Evolutionary conservation across 2,797 vertebrate genomes (phyloP), one percentile per base, ranked within the genome.

Genomic region (Coranthus polyacanthus): DNA sequence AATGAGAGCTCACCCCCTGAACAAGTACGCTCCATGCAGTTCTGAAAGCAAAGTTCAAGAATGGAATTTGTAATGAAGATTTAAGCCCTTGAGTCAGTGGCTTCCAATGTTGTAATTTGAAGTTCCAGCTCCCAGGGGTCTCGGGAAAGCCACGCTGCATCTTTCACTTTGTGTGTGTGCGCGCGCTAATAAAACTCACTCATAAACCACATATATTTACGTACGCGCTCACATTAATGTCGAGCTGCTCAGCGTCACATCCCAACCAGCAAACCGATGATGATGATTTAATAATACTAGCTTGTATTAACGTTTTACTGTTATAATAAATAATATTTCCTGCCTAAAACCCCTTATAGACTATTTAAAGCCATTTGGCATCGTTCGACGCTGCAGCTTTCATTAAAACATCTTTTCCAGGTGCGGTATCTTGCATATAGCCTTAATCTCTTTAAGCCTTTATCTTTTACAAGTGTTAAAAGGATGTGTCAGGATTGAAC

Each of bases 31-130:
- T 61, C 15, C 12, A 72, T 52, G 44, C 43, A n/a, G 12, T n/a
- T 72, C 64, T 29, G 6, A 34, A 67, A 42, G 62, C 36, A 55
- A 21, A 79, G 70, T 72, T 67, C 46, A 67, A 57, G 22, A 68
- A 56, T 43, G 12, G 69, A 72, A 45, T 61, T 46, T 29, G 36
- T 53, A 61, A 78, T 72, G 60, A 70, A 70, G 50, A 57, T 24
- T 49, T 1, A 43, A 69, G 45, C 41, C 21, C 64, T 42, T 0
- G n/a, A 75, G 68, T 52, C 44, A 2, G 16, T 2, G 16, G 29
- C 42, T 12, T 62, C 13, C 41, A 46, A 0, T 37, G 20, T 44
- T 55, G 34, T 45, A 15, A 59, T 66, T 68, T 64, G 37, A 53
- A 63, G 29, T 69, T 55, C 58, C 1, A 44, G 13, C 24, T 12